Conservation (phyloP, 2,797 vertebrate genomes). For the Sebastes aleutianus region DNA sequence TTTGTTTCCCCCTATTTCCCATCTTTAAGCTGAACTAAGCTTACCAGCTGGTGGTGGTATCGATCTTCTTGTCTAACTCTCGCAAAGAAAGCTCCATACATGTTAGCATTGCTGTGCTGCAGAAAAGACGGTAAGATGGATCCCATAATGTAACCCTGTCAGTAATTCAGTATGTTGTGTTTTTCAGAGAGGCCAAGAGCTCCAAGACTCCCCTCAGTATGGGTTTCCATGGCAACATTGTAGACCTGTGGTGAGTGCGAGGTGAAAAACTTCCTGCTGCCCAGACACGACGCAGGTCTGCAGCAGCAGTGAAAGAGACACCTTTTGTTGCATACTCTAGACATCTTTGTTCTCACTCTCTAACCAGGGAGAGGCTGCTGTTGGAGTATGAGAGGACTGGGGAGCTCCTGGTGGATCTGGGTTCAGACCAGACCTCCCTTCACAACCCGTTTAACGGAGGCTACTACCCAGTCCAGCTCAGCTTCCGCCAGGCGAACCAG, state of each 20-base stretch:
- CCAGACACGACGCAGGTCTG: not conserved
- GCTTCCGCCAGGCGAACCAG: conserved; percentile 86
- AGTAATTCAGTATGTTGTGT: conserved; percentile 17
- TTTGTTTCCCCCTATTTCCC: no score
- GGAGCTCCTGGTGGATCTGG: conserved; percentile 91
- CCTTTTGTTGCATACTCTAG: not conserved
- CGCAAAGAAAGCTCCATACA: no score
- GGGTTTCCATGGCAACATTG: conserved; percentile 96
- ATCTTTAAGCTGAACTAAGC: no score
- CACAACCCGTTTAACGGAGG: conserved; percentile 96
- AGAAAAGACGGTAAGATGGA: not conserved
- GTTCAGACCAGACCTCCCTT: conserved; percentile 97
- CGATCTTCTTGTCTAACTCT: no score
- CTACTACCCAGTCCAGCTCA: conserved; percentile 91
- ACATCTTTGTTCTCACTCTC: not conserved
- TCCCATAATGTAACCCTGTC: not conserved
- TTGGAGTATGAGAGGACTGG: conserved; percentile 88
- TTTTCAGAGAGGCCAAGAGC: conserved; percentile 86
- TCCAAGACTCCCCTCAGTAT: conserved; percentile 89
- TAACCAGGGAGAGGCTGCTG: conserved; percentile 88
- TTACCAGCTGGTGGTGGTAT: no score
- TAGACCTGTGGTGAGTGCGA: conserved; percentile 91
- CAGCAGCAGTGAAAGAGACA: not conserved
- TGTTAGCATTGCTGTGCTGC: not conserved
- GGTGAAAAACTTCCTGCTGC: not conserved